Evolutionary conservation across 2,797 vertebrate genomes (phyloP).

Genomic region (Remorina albescens): DNA sequence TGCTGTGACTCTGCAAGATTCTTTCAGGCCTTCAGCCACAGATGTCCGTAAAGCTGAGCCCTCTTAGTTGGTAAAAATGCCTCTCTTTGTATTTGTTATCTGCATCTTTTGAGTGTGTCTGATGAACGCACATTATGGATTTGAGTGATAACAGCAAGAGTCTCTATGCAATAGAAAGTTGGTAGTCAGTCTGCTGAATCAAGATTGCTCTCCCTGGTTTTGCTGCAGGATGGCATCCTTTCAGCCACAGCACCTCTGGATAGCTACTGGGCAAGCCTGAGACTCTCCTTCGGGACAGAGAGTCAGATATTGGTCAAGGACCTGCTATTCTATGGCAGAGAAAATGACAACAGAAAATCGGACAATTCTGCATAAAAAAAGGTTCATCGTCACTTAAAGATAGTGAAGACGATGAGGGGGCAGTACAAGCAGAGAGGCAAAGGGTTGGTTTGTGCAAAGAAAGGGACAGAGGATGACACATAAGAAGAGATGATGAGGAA

Average conservation of each 20-base stretch:
- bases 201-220: conserved; percentile 33
- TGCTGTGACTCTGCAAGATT: conserved; percentile 24
- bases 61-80: conserved; percentile 19
- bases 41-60: conserved; percentile 30
- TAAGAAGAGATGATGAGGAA: conserved; percentile 11
- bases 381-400: too few relatives aligned
- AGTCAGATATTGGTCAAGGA: conserved; percentile 36
- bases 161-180: neutral
- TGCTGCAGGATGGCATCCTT: conserved; percentile 14
- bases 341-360: neutral
- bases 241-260: conserved; percentile 45
- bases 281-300: conserved; percentile 32
- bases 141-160: conserved; percentile 18
- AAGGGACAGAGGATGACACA: conserved; percentile 10
- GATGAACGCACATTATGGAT: conserved; percentile 12
- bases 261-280: neutral
- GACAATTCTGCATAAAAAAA: neutral
- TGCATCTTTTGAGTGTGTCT: neutral
- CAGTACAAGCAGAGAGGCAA: neutral
- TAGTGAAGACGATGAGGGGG: neutral
- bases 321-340: conserved; percentile 8
- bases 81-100: conserved; percentile 25
- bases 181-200: conserved; percentile 28
- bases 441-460: neutral
- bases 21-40: neutral